Evolutionary conservation across 1,140 invertebrate genomes (phyloP).

Genomic region (Danaus plexippus): DNA sequence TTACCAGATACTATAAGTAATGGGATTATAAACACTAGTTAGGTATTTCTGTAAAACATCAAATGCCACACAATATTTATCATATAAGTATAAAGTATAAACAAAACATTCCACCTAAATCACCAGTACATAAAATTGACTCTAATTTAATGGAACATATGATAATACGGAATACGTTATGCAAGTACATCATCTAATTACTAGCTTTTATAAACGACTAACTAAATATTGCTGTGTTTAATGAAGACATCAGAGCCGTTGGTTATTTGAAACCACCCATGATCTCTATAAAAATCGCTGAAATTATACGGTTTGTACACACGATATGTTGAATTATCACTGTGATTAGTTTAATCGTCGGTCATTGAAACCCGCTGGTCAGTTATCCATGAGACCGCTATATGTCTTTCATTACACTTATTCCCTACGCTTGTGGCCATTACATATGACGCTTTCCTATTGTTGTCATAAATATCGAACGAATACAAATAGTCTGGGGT

Average conservation of each 20-base stretch:
- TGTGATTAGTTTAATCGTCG: constrained; percentile 59
- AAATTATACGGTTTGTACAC: constrained; percentile 56
- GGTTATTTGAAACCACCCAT: constrained; percentile 44
- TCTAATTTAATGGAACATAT: too few relatives aligned
- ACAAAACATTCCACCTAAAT: too few relatives aligned
- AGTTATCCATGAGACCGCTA: constrained; percentile 16
- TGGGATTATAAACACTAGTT: too few relatives aligned
- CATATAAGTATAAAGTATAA: too few relatives aligned
- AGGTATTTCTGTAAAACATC: too few relatives aligned
- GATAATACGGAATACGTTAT: too few relatives aligned
- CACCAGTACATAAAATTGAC: too few relatives aligned
- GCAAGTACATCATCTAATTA: constrained; percentile 7
- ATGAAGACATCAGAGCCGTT: constrained; percentile 46
- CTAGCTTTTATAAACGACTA: constrained; percentile 24
- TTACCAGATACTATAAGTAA: too few relatives aligned
- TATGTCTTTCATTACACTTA: constrained; percentile 18
- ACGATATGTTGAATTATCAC: constrained; percentile 49
- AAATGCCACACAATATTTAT: too few relatives aligned
- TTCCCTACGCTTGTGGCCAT: constrained; percentile 26
- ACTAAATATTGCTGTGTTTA: constrained; percentile 29
- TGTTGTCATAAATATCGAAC: constrained; percentile 38
- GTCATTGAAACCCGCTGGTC: constrained; percentile 32
- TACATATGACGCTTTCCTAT: constrained; percentile 41
- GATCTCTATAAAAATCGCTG: constrained; percentile 50
- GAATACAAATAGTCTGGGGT: constrained; percentile 31